Conservation (phyloP, 2,888 invertebrate species). For the Phymatocera aterrima region DNA sequence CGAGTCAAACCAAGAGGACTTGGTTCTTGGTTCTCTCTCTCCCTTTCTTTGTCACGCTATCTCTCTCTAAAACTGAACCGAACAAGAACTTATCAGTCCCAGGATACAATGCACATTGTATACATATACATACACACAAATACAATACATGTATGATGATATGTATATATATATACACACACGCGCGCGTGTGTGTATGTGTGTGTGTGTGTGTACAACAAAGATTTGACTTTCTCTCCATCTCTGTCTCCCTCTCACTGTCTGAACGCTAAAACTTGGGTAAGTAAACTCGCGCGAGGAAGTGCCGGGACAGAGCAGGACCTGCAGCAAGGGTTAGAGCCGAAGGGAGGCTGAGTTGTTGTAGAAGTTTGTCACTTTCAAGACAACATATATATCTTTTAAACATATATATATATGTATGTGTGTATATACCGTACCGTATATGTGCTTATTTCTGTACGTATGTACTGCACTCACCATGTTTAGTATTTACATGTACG, state of each 20-base stretch:
- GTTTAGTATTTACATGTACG: neutral
- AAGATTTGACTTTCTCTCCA: neutral
- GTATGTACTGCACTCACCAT: neutral
- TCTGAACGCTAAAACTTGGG: conserved; percentile 12
- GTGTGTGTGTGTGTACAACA: neutral
- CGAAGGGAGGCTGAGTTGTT: conserved; percentile 18
- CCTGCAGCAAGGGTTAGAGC: neutral
- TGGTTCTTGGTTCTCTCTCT: no score
- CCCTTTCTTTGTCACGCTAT: no score
- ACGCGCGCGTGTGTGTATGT: neutral
- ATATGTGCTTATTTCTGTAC: neutral
- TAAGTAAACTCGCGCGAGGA: conserved; percentile 12
- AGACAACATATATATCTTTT: no score
- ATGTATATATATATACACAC: neutral
- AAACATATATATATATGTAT: neutral
- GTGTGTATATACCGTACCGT: neutral
- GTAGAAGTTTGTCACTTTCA: conserved; percentile 40
- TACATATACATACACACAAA: neutral
- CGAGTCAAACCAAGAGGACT: neutral
- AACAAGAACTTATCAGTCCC: conserved; percentile 19
- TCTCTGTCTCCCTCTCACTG: neutral
- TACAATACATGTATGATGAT: no score
- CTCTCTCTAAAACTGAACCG: neutral
- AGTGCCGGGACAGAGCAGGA: no score
- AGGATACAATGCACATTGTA: conserved; percentile 22